Percentiles rank a stretch among this genome's conserved stretches.
Conservation (phyloP, 2,113 vertebrate genomes). For the Petromus typicus region DNA sequence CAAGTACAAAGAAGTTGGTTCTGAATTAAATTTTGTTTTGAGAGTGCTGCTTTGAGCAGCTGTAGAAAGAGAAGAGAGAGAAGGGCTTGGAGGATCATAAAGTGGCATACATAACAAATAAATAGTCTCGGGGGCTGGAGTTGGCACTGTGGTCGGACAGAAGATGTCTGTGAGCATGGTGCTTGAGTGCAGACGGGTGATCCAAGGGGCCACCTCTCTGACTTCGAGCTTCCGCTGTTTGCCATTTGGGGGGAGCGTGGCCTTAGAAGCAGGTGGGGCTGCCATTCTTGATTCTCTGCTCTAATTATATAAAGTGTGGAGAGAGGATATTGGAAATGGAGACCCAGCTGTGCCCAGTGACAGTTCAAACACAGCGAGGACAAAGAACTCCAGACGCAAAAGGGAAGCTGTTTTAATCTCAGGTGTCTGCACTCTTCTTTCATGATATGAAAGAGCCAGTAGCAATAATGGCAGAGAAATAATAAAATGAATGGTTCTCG, state of each 20-base stretch:
- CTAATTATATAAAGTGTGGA: conserved; percentile 71
- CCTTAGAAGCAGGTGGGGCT: conserved; percentile 65
- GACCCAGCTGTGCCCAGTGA: conserved; percentile 73
- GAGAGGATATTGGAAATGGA: conserved; percentile 74
- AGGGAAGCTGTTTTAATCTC: conserved; percentile 71
- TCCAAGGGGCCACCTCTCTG: background rate
- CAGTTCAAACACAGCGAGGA: conserved; percentile 73
- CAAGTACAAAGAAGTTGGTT: conserved; percentile 25
- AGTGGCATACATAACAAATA: conserved; percentile 24
- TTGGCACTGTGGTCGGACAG: background rate
- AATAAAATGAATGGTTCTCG: conserved; percentile 51
- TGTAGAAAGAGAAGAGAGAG: background rate
- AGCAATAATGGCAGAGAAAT: conserved; percentile 65
- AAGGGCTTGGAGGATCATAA: background rate
- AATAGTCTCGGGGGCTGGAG: background rate
- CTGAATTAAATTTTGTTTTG: conserved; percentile 56
- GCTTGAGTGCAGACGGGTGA: background rate
- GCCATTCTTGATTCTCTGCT: conserved; percentile 66
- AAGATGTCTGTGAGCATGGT: background rate
- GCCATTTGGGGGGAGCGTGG: background rate
- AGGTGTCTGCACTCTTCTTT: conserved; percentile 47
- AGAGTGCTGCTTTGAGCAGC: background rate
- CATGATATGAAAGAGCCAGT: conserved; percentile 19
- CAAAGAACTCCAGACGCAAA: conserved; percentile 68
- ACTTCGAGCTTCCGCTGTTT: conserved; percentile 44